Percentiles rank a stretch among this genome's conserved stretches.
These are phyloP conservation scores for Gadus macrocephalus DNA, from an alignment of 2,113 vertebrate genomes.

Conservation along the genomic window DNA sequence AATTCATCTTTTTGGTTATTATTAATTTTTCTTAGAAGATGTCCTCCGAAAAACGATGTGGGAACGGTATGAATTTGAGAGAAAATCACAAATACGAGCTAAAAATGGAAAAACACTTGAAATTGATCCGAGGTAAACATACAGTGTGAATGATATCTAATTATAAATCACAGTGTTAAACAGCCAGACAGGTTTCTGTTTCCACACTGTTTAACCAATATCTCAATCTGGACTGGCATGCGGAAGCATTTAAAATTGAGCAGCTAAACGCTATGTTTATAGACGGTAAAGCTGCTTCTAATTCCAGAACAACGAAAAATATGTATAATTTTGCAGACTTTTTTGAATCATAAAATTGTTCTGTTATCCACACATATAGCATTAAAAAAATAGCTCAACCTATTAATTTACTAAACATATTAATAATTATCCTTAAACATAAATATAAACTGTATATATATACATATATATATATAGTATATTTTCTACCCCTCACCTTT, in stretches of 20 bases:
- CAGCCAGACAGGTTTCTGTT: conserved; percentile 78
- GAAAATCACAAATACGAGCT: neutral
- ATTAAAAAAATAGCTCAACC: neutral
- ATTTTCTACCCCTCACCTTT: neutral
- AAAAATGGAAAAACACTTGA: too few relatives aligned
- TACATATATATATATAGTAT: neutral
- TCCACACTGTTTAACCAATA: conserved; percentile 43
- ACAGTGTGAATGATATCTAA: conserved; percentile 50
- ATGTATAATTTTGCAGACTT: neutral
- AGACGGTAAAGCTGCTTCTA: neutral
- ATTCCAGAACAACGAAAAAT: conserved; percentile 4
- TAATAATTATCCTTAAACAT: neutral
- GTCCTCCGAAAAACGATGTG: conserved; percentile 45
- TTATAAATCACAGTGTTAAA: conserved; percentile 48
- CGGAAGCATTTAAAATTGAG: conserved; percentile 4
- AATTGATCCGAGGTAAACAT: too few relatives aligned
- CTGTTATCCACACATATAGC: neutral
- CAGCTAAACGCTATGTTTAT: conserved; percentile 10
- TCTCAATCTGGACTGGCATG: conserved; percentile 15
- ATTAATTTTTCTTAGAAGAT: conserved; percentile 53
- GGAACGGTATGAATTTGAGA: conserved; percentile 27
- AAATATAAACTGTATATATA: neutral
- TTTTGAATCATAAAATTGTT: neutral
- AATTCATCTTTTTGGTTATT: conserved; percentile 36
- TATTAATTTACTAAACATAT: neutral